Evolutionary conservation across 2,888 invertebrate genomes (phyloP), one percentile per base, ranked within the genome.

Genomic region (Microctonus hyperodae): DNA sequence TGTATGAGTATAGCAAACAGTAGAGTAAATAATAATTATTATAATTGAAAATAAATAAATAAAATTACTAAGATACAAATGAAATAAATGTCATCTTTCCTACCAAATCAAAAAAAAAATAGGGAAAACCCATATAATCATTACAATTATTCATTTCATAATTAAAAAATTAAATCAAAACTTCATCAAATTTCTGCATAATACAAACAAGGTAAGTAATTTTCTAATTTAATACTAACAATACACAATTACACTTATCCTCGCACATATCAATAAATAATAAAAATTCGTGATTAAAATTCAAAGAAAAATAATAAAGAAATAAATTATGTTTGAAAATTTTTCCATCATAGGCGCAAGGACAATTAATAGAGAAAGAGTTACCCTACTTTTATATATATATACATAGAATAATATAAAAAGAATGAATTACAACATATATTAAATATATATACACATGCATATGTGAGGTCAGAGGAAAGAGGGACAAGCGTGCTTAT

Each of bases 401-500:
- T 13, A n/a, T 6, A n/a, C 22, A 35, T 31, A n/a, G 3, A 44
- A 59, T 16, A 48, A 25, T 40, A 37, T 5, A n/a, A 9, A 16
- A 16, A 28, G 28, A 28, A 37, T 40, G 59, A 51, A 64, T 35
- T 13, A n/a, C 13, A 28, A n/a, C 13, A 28, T 35, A 33, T 20
- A 22, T n/a, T 37, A 51, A 56, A 44, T 31, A 58, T 23, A 56
- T 37, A 58, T 66, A 65, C 68, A 72, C 67, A 67, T 64, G 67
- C 63, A 57, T 56, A 69, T 65, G 70, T 72, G 72, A 73, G 72
- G 72, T 67, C 56, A 68, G 70, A 69, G 70, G 76, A 78, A 79
- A 79, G 78, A 78, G 77, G 79, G 75, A 76, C 78, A 79, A 81
- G 80, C 82, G 83, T 83, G 83, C 83, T 83, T 83, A 83, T 83